phyloP scores from a whole-genome alignment of 2,797 vertebrate genomes.

The Chelidonichthys spinosus region DNA sequence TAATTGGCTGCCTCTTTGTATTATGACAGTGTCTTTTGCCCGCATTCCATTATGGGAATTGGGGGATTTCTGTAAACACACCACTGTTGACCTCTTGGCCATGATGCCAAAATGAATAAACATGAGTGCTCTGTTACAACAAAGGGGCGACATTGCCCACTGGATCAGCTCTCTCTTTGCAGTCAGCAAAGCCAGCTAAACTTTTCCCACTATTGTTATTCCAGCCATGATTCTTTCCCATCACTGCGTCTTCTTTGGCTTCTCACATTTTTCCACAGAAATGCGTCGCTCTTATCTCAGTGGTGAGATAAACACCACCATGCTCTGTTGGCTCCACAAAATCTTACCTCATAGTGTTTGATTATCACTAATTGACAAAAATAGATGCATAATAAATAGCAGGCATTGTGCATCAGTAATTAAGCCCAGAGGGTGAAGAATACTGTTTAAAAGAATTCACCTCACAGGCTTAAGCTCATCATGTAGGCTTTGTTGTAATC shows the following conservation, averaged over 20 bases:
- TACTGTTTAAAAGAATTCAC: constrained; percentile 35
- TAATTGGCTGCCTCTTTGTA: constrained; percentile 44
- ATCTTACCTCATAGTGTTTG: constrained; percentile 41
- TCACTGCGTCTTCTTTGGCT: not conserved
- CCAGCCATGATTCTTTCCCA: constrained; percentile 31
- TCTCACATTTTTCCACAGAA: constrained; percentile 28
- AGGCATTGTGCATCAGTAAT: constrained; percentile 38
- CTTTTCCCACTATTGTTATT: constrained; percentile 45
- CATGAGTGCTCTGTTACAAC: constrained; percentile 44
- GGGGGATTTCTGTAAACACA: constrained; percentile 65
- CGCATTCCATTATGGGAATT: constrained; percentile 65
- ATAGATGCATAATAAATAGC: constrained; percentile 45
- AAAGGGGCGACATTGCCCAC: constrained; percentile 25
- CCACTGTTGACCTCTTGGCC: constrained; percentile 63
- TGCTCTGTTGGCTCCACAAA: constrained; percentile 43
- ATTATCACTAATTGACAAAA: constrained; percentile 54
- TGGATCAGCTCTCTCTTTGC: constrained; percentile 34
- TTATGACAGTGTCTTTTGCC: constrained; percentile 58
- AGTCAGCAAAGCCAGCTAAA: constrained; percentile 25
- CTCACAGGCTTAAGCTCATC: constrained; percentile 22
- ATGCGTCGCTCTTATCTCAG: constrained; percentile 25
- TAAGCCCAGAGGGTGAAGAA: constrained; percentile 33
- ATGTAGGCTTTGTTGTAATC: constrained; percentile 34
- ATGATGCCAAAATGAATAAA: constrained; percentile 71
- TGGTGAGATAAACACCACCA: constrained; percentile 32